Evolutionary conservation across 2,888 invertebrate genomes (phyloP), one percentile per base, ranked within the genome.

Genomic region (Thereva unica): DNA sequence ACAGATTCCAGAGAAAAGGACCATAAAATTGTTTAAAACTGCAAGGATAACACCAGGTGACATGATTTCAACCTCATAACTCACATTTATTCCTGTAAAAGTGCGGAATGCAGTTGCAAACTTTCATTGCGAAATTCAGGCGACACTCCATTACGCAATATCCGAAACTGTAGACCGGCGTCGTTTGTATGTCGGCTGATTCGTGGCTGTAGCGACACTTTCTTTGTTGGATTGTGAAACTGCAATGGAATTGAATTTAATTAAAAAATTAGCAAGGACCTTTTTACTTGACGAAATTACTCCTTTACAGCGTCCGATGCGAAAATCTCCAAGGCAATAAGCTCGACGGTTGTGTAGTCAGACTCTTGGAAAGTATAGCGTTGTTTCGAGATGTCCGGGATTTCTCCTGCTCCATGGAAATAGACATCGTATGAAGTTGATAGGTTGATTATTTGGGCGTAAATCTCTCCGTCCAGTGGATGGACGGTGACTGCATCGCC

Each of bases 401-500:
- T 83, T 79, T 90, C 90, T 37, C 83, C 80, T 0, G 89, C 86
- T 0, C 88, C 88, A 71, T 90, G 89, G 52, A 90, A 74, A 76
- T 84, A 84, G 74, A 89, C 89, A 75, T 85, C 82, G 74, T 88
- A 89, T 7, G 86, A 83, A 0, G 86, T 85, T 0, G 89, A 86
- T 73, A 90, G 82, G 73, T 89, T 88, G 66, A 88, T 85, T n/a
- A 89, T 82, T 78, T 89, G 88, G 0, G 87, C 87, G 76, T 89
- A 89, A n/a, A 89, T 87, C 79, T 90, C 89, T 0, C 90, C 90
- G 73, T 90, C 89, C 6, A 90, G 75, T 0, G 89, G 89, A 79
- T 89, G 89, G 0, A 90, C 86, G 44, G 82, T 84, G 50, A 87
- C 81, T 0, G 45, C 40, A 4, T 80, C 77, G 64, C 82, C 83